Evolutionary conservation across 37 sponge, comb jelly and placozoan species (phyloP), one percentile per base, ranked within the genome.

Genomic region (Mnemiopsis leidyi): DNA sequence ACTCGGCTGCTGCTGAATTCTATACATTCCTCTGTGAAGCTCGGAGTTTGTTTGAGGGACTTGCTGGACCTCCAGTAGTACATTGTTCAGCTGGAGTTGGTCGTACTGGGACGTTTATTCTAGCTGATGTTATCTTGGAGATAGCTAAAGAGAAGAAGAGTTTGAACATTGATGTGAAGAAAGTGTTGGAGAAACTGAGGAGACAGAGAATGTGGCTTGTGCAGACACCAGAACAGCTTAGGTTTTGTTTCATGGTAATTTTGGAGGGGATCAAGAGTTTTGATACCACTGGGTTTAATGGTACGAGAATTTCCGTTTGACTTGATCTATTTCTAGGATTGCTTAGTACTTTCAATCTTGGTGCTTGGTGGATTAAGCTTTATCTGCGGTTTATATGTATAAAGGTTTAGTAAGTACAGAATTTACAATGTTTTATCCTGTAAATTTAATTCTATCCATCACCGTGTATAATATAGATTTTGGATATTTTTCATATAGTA

Each of bases 161-260:
- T 13, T 23, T 25, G 40, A 69, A 94, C 0, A 77, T 97, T 0
- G 82, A 95, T 39, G 77, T 96, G 1, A 94, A 95, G 83, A 71
- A 30, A 23, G 67, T 94, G 16, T 39, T 98, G n/a, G 92, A 95
- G 36, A 92, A 94, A 34, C 96, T 98, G 94, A 92, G 99, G 61
- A 93, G 71, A 29, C 97, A 98, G 93, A 93, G 99, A 39, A 83
- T 95, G 25, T 97, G 99, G 0, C 93, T 97, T 30, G 95, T 98
- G 32, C 99, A 98, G 93, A 97, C 97, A 0, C 96, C 96, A 32
- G 99, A 98, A 36, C 99, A 98, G 95, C 95, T 98, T 21, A 90
- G 96, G 69, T 98, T 98, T 93, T 97, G 97, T 20, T 98, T 97
- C 93, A 92, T 94, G 30, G 96, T 96, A 82, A 96, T 97, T 39